Evolutionary conservation across 2,113 vertebrate genomes (phyloP).

Genomic region (Nothocercus nigrocapillus): DNA sequence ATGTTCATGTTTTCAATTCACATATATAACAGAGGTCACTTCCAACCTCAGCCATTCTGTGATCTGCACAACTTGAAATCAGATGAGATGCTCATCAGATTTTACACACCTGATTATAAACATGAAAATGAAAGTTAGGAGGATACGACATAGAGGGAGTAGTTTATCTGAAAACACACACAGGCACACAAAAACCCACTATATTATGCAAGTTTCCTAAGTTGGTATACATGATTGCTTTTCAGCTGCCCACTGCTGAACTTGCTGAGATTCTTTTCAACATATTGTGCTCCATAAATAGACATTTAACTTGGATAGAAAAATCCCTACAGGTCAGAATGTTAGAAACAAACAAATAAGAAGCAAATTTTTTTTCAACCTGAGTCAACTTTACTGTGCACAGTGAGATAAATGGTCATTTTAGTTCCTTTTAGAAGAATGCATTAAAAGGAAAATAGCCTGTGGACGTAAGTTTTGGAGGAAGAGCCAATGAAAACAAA

Average conservation of each 20-base stretch:
- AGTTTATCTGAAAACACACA: background rate
- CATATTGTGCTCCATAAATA: background rate
- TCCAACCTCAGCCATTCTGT: no score
- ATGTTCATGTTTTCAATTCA: background rate
- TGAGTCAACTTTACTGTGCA: background rate
- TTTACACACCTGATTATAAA: background rate
- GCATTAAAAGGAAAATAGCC: background rate
- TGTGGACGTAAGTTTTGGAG: background rate
- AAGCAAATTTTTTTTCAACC: background rate
- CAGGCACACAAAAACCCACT: background rate
- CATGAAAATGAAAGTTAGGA: background rate
- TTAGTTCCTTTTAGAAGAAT: background rate
- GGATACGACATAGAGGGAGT: accelerated
- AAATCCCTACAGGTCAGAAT: background rate
- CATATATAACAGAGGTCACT: no score
- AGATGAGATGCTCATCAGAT: background rate
- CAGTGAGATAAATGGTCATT: background rate
- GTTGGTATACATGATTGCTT: background rate
- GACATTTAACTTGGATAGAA: background rate
- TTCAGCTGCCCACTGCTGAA: background rate
- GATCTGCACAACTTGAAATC: background rate
- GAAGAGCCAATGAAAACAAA: background rate
- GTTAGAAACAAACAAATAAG: background rate
- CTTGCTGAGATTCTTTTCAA: background rate
- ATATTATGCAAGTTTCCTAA: background rate